Percentiles rank a stretch among this genome's conserved stretches.
Evolutionary conservation across 2,797 vertebrate genomes (phyloP).

Genomic region (Pogoniulus pusillus): DNA sequence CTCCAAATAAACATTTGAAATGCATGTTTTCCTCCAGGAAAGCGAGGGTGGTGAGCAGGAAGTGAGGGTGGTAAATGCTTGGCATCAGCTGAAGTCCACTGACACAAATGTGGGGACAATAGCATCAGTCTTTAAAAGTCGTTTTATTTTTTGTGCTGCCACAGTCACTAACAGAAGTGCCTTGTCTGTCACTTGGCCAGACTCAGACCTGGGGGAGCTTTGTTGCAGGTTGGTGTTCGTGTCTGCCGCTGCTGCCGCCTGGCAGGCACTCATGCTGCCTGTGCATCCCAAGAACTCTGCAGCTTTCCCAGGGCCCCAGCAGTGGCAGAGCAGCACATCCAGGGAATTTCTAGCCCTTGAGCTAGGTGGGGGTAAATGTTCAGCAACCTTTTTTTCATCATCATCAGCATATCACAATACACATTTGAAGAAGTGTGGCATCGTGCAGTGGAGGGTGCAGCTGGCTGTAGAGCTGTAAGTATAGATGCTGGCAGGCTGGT

Average conservation of each 20-base stretch:
- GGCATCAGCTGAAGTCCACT: not conserved
- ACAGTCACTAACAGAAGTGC: not conserved
- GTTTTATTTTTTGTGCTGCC: not conserved
- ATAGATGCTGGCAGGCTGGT: not conserved
- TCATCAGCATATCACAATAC: rapidly evolving
- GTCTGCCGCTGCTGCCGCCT: not conserved
- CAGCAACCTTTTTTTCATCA: rapidly evolving
- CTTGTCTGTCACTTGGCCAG: not conserved
- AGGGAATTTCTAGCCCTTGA: not conserved
- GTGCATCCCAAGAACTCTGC: not conserved
- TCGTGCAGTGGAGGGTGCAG: not conserved
- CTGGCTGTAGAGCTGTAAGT: not conserved
- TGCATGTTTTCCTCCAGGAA: conserved; percentile 51
- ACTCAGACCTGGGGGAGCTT: conserved; percentile 36
- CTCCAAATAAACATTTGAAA: conserved; percentile 72
- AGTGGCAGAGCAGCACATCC: rapidly evolving
- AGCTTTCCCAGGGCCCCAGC: not conserved
- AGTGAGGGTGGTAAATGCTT: conserved; percentile 43
- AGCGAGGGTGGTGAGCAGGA: conserved; percentile 41
- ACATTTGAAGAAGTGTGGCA: rapidly evolving
- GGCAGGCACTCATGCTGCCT: not conserved
- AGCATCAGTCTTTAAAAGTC: not conserved
- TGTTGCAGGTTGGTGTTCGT: not conserved
- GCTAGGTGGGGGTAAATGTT: not conserved
- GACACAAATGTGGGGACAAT: conserved; percentile 10